Evolutionary conservation across 2,888 invertebrate genomes (phyloP).

Genomic region (Chrysotoxum bicinctum): DNA sequence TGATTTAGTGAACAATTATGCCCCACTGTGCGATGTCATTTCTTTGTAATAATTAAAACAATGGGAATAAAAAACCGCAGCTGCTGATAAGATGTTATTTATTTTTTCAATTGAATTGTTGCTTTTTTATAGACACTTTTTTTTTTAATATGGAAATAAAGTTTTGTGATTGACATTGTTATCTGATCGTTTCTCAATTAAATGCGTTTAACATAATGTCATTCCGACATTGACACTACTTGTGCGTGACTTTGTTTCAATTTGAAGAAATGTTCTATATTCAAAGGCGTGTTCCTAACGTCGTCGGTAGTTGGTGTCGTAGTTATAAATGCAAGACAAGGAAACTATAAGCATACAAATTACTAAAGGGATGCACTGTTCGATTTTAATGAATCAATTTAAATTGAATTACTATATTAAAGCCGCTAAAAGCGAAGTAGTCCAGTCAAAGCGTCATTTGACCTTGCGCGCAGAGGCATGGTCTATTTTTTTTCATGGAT

Average conservation of each 20-base stretch:
- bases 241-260: conserved; percentile 6
- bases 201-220: conserved; percentile 7
- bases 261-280: conserved; percentile 1
- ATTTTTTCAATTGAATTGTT: background rate
- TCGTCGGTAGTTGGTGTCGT: background rate
- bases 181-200: conserved; percentile 13
- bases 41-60: background rate
- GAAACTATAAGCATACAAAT: background rate
- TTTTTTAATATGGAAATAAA: background rate
- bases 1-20: background rate
- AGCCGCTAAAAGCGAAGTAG: too few species aligned
- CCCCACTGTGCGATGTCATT: background rate
- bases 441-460: too few species aligned
- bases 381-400: background rate
- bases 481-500: too few species aligned
- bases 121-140: background rate
- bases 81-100: conserved; percentile 27
- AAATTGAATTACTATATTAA: too few species aligned
- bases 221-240: background rate
- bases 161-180: background rate
- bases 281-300: background rate
- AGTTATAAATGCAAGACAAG: background rate
- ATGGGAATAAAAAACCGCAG: background rate
- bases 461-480: too few species aligned
- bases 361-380: background rate